Conservation (phyloP, 2,113 vertebrate genomes). For the Beaufortia kweichowensis region DNA sequence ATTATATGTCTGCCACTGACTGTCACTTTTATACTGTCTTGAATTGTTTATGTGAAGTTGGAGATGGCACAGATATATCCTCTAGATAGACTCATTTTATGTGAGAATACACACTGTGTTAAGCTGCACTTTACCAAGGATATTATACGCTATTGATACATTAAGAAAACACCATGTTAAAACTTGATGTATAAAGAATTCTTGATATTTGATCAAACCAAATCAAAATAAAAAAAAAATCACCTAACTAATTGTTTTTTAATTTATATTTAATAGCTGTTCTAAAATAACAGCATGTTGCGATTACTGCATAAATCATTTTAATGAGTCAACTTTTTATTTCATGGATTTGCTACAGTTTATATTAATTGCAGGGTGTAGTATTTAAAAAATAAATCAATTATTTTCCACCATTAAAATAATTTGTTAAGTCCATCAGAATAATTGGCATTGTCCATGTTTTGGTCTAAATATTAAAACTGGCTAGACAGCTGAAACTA, state of each 20-base stretch:
- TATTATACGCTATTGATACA: neutral
- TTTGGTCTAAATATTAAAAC: conserved; percentile 23
- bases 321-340: neutral
- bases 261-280: neutral
- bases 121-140: neutral
- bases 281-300: neutral
- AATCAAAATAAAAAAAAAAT: too few species aligned
- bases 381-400: neutral
- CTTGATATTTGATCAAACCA: too few species aligned
- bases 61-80: conserved; percentile 41
- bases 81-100: neutral
- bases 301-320: neutral
- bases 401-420: neutral
- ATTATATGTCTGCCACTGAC: conserved; percentile 43
- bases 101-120: conserved; percentile 37
- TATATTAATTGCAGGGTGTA: neutral
- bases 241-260: neutral
- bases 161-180: too few species aligned
- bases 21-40: conserved; percentile 33
- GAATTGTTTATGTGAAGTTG: conserved; percentile 34
- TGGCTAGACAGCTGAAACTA: conserved; percentile 52
- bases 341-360: conserved; percentile 29
- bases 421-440: conserved; percentile 58
- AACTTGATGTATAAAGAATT: too few species aligned
- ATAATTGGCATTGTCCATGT: conserved; percentile 11